Conservation (phyloP, 2,888 invertebrate genomes). For the Heliconius ismenius region DNA sequence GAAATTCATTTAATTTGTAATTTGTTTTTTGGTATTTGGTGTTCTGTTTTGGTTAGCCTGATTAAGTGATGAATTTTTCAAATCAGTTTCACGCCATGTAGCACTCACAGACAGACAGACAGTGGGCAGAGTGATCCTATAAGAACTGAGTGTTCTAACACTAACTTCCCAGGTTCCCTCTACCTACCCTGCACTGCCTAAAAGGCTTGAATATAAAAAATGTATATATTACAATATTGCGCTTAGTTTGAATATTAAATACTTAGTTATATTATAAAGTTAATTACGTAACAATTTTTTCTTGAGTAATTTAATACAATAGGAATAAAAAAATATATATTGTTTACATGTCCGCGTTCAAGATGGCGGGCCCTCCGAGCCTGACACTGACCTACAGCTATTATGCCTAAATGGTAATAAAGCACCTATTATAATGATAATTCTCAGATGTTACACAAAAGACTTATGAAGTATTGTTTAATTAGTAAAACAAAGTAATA, state of each 20-base stretch:
- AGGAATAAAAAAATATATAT: background rate
- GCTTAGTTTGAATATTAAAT: background rate
- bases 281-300: background rate
- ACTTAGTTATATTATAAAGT: background rate
- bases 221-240: background rate
- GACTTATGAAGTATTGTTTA: too few species aligned
- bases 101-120: too few species aligned
- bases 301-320: background rate
- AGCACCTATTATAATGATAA: background rate
- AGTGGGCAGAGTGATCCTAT: too few species aligned
- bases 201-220: background rate
- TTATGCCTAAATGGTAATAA: background rate
- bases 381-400: background rate
- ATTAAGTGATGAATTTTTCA: too few species aligned
- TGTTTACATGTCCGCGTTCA: conserved; percentile 3
- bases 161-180: background rate
- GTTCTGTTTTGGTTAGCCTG: background rate
- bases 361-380: background rate
- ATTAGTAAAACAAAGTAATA: too few species aligned
- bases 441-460: background rate
- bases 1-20: background rate
- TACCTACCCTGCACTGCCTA: background rate
- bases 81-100: too few species aligned
- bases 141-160: too few species aligned
- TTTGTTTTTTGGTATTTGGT: background rate